A percentile compares a stretch with the other conserved stretches of the same genome.
Evolutionary conservation across 2,797 vertebrate species (phyloP).

Genomic region (Decapterus maruadsi): DNA sequence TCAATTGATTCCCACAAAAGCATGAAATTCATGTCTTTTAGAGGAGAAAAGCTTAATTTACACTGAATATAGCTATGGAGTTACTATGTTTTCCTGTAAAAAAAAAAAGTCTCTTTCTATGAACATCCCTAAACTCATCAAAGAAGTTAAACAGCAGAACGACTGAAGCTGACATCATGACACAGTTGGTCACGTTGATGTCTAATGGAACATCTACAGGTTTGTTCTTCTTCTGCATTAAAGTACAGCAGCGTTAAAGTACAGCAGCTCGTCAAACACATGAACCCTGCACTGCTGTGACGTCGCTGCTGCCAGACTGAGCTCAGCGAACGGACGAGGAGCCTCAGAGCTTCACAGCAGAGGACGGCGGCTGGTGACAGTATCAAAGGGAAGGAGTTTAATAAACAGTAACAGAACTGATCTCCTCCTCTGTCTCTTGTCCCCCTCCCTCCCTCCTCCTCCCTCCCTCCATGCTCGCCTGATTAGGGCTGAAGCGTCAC

Average conservation of each 20-base stretch:
- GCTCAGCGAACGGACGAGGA: background rate
- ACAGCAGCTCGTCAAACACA: too few species aligned
- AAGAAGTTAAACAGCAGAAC: too few species aligned
- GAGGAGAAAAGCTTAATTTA: too few species aligned
- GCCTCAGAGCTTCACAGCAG: background rate
- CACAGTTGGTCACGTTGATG: background rate
- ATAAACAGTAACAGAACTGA: slow-evolving; percentile 56
- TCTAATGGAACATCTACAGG: background rate
- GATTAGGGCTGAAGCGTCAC: slow-evolving; percentile 66
- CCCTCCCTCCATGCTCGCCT: slow-evolving; percentile 47
- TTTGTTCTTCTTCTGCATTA: too few species aligned
- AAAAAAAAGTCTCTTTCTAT: too few species aligned
- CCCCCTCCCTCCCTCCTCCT: slow-evolving; percentile 41
- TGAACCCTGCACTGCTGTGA: background rate
- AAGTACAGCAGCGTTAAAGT: too few species aligned
- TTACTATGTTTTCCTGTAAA: too few species aligned
- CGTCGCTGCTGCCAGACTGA: background rate
- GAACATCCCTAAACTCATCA: too few species aligned
- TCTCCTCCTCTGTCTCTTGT: slow-evolving; percentile 49
- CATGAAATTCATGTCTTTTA: too few species aligned
- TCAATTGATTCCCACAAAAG: too few species aligned
- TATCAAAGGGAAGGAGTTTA: slow-evolving; percentile 59
- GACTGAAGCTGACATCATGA: too few species aligned
- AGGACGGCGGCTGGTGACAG: slow-evolving; percentile 21
- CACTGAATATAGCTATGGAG: too few species aligned